Conservation (phyloP, 1,140 invertebrate genomes). For the Drosophila arizonae region DNA sequence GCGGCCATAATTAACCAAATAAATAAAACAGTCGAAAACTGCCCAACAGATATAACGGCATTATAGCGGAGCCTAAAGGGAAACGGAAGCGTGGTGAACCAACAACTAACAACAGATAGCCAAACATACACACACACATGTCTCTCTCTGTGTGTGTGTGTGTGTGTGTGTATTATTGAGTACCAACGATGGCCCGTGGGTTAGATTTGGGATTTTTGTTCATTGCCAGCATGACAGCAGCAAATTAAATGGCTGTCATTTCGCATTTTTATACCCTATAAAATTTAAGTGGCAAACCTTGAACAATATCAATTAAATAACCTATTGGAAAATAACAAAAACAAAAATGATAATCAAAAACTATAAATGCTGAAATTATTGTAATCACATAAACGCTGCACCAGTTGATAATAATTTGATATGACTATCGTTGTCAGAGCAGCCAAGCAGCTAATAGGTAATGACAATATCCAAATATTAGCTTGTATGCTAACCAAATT, state of each 20-base stretch:
- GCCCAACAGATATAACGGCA: conserved; percentile 44
- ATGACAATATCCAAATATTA: too few species aligned
- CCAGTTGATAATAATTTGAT: too few species aligned
- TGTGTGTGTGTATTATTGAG: conserved; percentile 33
- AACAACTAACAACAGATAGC: conserved; percentile 32
- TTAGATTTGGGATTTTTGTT: conserved; percentile 68
- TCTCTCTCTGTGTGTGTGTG: too few species aligned
- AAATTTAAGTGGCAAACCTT: background rate
- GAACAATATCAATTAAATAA: conserved; percentile 15
- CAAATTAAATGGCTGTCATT: conserved; percentile 78
- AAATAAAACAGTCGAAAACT: conserved; percentile 72
- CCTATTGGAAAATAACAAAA: background rate
- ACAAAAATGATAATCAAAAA: too few species aligned
- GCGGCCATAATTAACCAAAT: conserved; percentile 75
- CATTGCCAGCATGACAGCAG: conserved; percentile 57
- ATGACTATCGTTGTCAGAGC: too few species aligned
- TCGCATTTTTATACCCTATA: conserved; percentile 34
- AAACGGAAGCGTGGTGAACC: conserved; percentile 30
- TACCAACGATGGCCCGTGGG: conserved; percentile 48
- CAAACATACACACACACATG: conserved; percentile 22
- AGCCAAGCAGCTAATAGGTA: too few species aligned
- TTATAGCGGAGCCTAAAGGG: conserved; percentile 38
- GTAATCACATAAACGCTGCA: too few species aligned
- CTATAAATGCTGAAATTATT: too few species aligned
- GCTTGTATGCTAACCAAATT: too few species aligned